Conservation (phyloP, 2,888 invertebrate genomes). For the Chironomus tentans region DNA sequence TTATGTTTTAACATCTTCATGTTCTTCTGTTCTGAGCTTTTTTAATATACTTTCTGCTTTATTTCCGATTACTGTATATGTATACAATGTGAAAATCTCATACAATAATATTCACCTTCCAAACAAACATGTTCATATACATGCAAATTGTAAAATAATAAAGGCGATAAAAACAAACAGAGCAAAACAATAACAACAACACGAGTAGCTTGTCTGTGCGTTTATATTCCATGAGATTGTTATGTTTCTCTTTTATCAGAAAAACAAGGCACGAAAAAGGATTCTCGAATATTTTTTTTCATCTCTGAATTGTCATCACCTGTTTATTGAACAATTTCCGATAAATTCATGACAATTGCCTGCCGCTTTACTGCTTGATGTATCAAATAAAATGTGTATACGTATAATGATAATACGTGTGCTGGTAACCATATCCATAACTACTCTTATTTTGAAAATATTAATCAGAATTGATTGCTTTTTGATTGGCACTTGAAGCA, state of each 20-base stretch:
- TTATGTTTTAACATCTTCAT: neutral
- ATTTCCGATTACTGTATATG: neutral
- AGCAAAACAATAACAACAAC: neutral
- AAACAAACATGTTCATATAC: neutral
- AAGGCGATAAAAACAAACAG: neutral
- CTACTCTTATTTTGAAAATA: neutral
- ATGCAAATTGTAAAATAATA: constrained; percentile 20
- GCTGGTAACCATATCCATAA: too few species aligned
- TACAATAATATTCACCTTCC: neutral
- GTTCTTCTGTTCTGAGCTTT: neutral
- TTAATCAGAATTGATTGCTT: constrained; percentile 20
- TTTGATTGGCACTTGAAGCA: constrained; percentile 5
- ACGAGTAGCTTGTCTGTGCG: neutral
- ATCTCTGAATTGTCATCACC: neutral
- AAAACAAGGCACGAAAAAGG: too few species aligned
- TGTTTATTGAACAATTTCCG: neutral
- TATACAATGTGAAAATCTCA: neutral
- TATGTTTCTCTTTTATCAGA: neutral
- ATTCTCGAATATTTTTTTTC: too few species aligned
- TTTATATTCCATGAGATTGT: too few species aligned
- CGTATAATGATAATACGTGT: too few species aligned
- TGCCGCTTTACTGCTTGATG: neutral
- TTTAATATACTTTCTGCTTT: too few species aligned
- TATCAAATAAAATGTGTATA: too few species aligned
- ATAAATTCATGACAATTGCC: neutral